Evolutionary conservation across 2,888 invertebrate genomes (phyloP).

Genomic region (Metallyticus violacea): DNA sequence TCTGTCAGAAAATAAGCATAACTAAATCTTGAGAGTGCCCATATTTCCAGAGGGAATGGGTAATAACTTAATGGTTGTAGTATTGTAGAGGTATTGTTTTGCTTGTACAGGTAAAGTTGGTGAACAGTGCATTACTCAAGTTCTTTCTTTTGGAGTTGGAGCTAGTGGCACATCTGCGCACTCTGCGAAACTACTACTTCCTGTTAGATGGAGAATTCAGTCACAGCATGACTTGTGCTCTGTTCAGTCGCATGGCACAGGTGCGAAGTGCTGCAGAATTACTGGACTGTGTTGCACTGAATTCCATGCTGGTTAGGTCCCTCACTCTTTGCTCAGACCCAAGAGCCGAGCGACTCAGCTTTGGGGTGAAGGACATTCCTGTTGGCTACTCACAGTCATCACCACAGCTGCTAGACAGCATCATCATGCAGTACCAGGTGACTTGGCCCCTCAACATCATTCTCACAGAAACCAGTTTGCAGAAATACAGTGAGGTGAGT

Average conservation of each 20-base stretch:
- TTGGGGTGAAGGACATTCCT: constrained; percentile 13
- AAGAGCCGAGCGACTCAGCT: constrained; percentile 17
- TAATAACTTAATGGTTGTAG: no score
- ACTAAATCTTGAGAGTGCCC: no score
- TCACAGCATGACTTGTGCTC: constrained; percentile 64
- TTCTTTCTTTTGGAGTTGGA: constrained; percentile 65
- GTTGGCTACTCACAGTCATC: constrained; percentile 33
- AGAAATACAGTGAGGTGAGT: constrained; percentile 44
- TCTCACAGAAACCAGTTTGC: constrained; percentile 65
- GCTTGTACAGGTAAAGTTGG: constrained; percentile 66
- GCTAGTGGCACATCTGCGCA: constrained; percentile 67
- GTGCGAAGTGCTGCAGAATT: constrained; percentile 63
- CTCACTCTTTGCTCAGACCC: constrained; percentile 55
- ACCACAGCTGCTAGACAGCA: constrained; percentile 64
- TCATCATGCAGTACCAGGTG: constrained; percentile 68
- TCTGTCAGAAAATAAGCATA: no score
- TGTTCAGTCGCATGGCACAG: constrained; percentile 61
- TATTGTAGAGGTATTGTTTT: no score
- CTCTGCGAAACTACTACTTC: constrained; percentile 75
- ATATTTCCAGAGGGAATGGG: no score
- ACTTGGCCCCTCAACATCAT: constrained; percentile 78
- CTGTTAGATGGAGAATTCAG: constrained; percentile 78
- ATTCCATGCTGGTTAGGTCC: constrained; percentile 66
- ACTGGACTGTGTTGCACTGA: constrained; percentile 66
- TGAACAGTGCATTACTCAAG: constrained; percentile 69